Base-by-base conservation (phyloP, 2,113 vertebrate genomes). In the Podarcis raffonei region DNA sequence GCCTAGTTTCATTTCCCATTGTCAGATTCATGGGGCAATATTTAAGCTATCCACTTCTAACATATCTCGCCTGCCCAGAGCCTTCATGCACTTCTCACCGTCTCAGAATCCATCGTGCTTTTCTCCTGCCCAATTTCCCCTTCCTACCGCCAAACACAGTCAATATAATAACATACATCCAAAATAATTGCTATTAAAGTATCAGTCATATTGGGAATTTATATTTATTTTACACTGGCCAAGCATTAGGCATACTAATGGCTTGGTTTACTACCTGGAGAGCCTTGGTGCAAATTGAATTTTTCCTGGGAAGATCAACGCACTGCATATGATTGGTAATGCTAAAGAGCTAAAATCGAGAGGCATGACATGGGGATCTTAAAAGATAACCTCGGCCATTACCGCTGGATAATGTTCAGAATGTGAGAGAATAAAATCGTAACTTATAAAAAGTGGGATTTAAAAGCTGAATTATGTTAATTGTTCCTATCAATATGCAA, bases 151-250 rank as follows among this genome's bases (percentile, higher is more conserved):
- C 22, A 20, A 87, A 71, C 39, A 7, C 30, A 39, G 69, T 74
- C 39, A 89, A 76, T 90, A 32, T 84, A 90, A 83, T 79, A 92
- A 77, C 65, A 91, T 81, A 68, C 30, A 92, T 86, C 16, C 85
- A 79, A 90, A 90, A 83, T 90, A 89, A 87, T 90, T 87, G 76
- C 30, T 72, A 2, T 16, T 37, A 79, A n/a, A 83, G 2, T 89
- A 76, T 37, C 81, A 2, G 0, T 87, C 27, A 23, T 88, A 88
- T 89, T 23, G 25, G 12, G 42, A 30, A 74, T 76, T 92, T 90
- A 83, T 89, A 88, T 82, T 92, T 93, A 81, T 77, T 90, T 92
- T 88, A 81, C 1, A 32, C 2, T 22, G 75, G 20, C 27, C 77
- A 92, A 90, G 1, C 22, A 83, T n/a, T 30, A 90, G 53, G 1